Evolutionary conservation across 1,140 invertebrate species (phyloP).

Genomic region (Triops cancriformis): DNA sequence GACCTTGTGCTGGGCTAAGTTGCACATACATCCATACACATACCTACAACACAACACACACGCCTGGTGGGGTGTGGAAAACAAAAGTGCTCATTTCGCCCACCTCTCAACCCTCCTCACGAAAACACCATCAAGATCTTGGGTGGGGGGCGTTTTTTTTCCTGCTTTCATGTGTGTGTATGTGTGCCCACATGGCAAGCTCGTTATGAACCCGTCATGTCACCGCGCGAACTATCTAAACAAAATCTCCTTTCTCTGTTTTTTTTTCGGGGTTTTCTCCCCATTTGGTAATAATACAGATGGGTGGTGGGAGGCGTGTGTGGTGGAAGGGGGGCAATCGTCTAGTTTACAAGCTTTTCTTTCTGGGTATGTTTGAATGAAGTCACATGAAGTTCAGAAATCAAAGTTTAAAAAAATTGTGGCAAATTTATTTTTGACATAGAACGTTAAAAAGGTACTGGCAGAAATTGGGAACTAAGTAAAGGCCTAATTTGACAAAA

Average conservation of each 20-base stretch:
- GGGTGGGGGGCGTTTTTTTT: no score
- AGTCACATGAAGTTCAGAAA: no score
- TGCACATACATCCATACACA: neutral
- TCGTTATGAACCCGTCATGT: constrained; percentile 13
- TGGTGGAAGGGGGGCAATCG: neutral
- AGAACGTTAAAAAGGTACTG: no score
- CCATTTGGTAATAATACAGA: neutral
- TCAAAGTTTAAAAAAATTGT: no score
- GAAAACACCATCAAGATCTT: neutral
- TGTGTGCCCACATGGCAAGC: neutral
- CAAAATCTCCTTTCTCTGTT: neutral
- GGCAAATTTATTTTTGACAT: no score
- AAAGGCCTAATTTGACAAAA: neutral
- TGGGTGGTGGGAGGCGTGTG: neutral
- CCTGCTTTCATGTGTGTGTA: neutral
- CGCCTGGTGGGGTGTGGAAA: neutral
- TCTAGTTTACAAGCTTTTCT: no score
- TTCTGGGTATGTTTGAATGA: no score
- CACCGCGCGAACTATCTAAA: neutral
- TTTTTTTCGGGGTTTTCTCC: neutral
- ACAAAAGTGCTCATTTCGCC: neutral
- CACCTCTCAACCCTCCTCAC: neutral
- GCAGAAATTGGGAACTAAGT: no score
- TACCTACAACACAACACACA: no score
- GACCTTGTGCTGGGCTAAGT: constrained; percentile 7